These are phyloP conservation scores for Drosophila mimica DNA, from an alignment of 2,888 invertebrate genomes.

Conservation along the genomic window DNA sequence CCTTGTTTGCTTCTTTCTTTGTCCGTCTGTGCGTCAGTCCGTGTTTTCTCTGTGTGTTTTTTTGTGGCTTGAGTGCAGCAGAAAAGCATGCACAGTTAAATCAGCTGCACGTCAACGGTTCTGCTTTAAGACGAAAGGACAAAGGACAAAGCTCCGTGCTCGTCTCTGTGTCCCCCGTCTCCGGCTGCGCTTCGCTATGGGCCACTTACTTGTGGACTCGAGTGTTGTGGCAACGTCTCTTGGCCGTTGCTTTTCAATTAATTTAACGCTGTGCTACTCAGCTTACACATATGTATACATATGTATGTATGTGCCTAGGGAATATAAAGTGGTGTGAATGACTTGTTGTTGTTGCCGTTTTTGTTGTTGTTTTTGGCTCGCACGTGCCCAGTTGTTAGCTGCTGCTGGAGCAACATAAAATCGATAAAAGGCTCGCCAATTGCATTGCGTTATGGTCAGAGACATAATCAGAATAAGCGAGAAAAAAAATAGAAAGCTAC, in stretches of 20 bases:
- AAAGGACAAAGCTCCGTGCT: neutral
- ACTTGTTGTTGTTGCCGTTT: constrained; percentile 52
- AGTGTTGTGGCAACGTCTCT: constrained; percentile 50
- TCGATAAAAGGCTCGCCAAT: constrained; percentile 72
- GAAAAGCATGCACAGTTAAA: constrained; percentile 53
- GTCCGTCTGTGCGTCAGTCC: constrained; percentile 8
- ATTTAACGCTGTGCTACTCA: constrained; percentile 50
- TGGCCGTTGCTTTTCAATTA: constrained; percentile 56
- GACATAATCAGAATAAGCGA: neutral
- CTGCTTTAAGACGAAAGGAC: constrained; percentile 25
- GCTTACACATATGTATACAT: constrained; percentile 28
- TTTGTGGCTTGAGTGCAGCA: constrained; percentile 42
- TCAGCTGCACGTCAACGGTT: constrained; percentile 41
- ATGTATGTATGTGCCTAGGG: constrained; percentile 15
- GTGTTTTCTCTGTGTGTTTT: constrained; percentile 8
- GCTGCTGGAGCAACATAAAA: constrained; percentile 40
- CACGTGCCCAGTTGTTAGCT: constrained; percentile 60
- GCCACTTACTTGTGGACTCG: constrained; percentile 54
- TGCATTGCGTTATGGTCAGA: constrained; percentile 60
- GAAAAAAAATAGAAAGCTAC: neutral
- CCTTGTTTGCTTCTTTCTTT: constrained; percentile 1
- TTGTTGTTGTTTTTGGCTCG: constrained; percentile 41
- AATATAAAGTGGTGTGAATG: constrained; percentile 63
- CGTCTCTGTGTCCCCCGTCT: neutral
- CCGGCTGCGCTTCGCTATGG: constrained; percentile 24